Conservation (phyloP, 35 echinoderm and acorn worm genomes). For the Patiria miniata region DNA sequence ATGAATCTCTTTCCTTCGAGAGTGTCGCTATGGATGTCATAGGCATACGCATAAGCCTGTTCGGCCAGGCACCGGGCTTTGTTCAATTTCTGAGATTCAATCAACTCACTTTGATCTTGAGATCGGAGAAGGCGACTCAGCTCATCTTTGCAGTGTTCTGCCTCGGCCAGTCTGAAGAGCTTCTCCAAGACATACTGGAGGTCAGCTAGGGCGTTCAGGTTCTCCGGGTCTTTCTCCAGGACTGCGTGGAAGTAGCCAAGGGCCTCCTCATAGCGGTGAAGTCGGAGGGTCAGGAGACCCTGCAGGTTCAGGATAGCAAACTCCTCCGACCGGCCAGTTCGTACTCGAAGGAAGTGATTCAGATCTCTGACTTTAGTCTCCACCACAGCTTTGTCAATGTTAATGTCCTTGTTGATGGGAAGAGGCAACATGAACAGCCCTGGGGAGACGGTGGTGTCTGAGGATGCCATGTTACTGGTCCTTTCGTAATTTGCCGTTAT, state of each 20-base stretch:
- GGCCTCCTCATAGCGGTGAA: slow-evolving; percentile 12
- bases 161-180: slow-evolving; percentile 18
- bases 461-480: too few species aligned
- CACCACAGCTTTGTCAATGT: slow-evolving; percentile 9
- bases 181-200: slow-evolving; percentile 14
- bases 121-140: neutral
- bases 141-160: neutral
- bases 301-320: slow-evolving; percentile 22
- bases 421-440: slow-evolving; percentile 7
- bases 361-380: neutral
- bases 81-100: neutral
- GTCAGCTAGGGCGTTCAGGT: slow-evolving; percentile 33
- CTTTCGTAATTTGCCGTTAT: too few species aligned
- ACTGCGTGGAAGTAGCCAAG: slow-evolving; percentile 23
- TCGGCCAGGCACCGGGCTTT: slow-evolving; percentile 13
- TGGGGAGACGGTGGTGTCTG: neutral
- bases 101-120: neutral
- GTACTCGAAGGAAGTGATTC: neutral
- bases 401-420: slow-evolving; percentile 18
- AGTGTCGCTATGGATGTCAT: neutral
- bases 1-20: neutral
- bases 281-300: neutral
- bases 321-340: slow-evolving; percentile 6
- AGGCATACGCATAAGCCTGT: slow-evolving; percentile 18
- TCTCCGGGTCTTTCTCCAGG: neutral